Base-by-base conservation (phyloP, 2,888 invertebrate genomes). In the Cataglyphis livida region DNA sequence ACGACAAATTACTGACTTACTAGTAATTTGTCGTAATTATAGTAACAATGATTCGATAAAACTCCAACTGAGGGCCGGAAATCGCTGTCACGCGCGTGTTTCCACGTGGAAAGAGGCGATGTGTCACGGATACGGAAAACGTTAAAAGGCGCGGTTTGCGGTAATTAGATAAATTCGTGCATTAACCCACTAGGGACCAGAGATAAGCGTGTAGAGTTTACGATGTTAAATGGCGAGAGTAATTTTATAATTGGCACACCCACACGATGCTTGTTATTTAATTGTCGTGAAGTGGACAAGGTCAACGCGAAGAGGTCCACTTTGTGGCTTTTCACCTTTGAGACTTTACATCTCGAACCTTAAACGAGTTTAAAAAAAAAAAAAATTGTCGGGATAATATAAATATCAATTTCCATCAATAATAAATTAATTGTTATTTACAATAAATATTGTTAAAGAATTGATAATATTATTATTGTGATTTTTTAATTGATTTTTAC, bases 231-330 rank as follows among this genome's bases (percentile, higher is more conserved):
- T 15, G 71, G 90, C 89, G 90, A 92, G 90, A 87, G 85, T 93
- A 91, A 93, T 93, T 92, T 91, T 88, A 91, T 93, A 93, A 93
- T 93, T 93, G 92, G 62, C 88, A 86, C 87, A 85, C 93, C 93
- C 88, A 93, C 92, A 91, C 62, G 25, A 15, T 38, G 73, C 86
- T 90, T 83, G 91, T 92, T 92, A 88, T 90, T 89, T 93, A 92
- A 93, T 93, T 92, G 89, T 85, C 18, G 25, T 44, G 59, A 44
- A 41, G 32, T 32, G 28, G 32, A 21, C 70, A 78, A 78, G 78
- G 78, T 12, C 59, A 59, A 59, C 38, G 12, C 41, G 48, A 51
- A 48, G 51, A 7, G 59, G 21, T 41, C 10, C 32, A 38, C 35
- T 28, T 44, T 71, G 25, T 59, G 41, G 32, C 59, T 70, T 28